Conservation (phyloP, 2,888 invertebrate genomes). For the Drosophila meridionalis region DNA sequence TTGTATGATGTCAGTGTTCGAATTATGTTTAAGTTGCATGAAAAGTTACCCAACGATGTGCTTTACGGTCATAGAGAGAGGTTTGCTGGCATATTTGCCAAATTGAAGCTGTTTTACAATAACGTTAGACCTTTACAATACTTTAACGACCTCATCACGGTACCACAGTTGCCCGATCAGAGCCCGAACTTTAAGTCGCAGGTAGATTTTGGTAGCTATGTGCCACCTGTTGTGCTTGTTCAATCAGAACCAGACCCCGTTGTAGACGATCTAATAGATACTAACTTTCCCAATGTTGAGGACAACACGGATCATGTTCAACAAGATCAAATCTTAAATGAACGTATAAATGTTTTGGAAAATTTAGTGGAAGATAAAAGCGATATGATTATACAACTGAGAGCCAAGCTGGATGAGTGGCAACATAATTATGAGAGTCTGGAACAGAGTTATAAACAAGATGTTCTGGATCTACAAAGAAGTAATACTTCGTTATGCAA, state of each 20-base stretch:
- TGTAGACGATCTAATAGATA: constrained; percentile 84
- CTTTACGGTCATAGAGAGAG: constrained; percentile 95
- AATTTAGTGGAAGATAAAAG: constrained; percentile 83
- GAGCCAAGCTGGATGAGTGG: constrained; percentile 58
- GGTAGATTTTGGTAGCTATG: constrained; percentile 96
- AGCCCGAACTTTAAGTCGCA: constrained; percentile 97
- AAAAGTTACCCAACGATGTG: constrained; percentile 95
- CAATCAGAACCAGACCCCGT: constrained; percentile 86
- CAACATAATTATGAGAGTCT: constrained; percentile 67
- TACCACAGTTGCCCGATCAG: constrained; percentile 95
- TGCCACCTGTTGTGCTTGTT: constrained; percentile 95
- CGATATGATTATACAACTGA: constrained; percentile 61
- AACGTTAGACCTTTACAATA: constrained; percentile 97
- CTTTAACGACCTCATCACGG: constrained; percentile 97
- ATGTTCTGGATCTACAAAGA: constrained; percentile 69
- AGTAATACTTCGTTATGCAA: constrained; percentile 73
- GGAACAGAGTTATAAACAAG: constrained; percentile 59
- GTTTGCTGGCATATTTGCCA: constrained; percentile 95
- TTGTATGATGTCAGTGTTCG: constrained; percentile 98
- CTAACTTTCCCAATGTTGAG: constrained; percentile 45
- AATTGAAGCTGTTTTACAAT: constrained; percentile 96
- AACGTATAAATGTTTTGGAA: constrained; percentile 58
- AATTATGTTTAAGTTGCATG: constrained; percentile 97
- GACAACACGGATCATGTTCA: constrained; percentile 41
- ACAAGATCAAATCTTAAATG: constrained; percentile 45